Evolutionary conservation across 2,888 invertebrate species (phyloP).

Genomic region (Troides helena): DNA sequence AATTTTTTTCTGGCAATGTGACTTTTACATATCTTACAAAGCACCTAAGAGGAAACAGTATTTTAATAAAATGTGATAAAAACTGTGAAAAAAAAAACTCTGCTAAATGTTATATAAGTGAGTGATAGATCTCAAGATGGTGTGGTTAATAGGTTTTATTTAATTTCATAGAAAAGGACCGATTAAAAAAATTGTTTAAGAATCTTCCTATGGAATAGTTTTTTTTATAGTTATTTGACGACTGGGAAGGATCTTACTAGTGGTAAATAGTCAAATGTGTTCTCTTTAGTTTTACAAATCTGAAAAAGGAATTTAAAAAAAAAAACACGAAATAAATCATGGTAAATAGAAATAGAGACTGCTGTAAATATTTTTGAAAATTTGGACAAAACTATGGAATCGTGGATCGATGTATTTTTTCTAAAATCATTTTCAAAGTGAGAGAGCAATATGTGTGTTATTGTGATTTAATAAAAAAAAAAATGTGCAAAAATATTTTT

Average conservation of each 20-base stretch:
- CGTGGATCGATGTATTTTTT: conserved; percentile 50
- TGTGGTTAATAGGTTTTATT: conserved; percentile 62
- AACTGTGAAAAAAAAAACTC: conserved; percentile 61
- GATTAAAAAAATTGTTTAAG: conserved; percentile 42
- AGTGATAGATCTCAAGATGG: conserved; percentile 76
- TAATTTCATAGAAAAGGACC: conserved; percentile 63
- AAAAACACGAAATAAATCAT: conserved; percentile 35
- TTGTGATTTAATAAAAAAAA: conserved; percentile 36
- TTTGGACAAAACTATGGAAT: conserved; percentile 35
- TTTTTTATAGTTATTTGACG: conserved; percentile 24
- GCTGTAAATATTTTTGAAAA: conserved; percentile 48
- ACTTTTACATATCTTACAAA: conserved; percentile 44
- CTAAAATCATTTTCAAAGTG: conserved; percentile 48
- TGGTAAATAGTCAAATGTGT: conserved; percentile 56
- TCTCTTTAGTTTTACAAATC: conserved; percentile 38
- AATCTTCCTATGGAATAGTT: conserved; percentile 23
- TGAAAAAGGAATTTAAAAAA: conserved; percentile 28
- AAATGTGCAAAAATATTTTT: conserved; percentile 50
- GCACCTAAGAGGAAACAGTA: conserved; percentile 64
- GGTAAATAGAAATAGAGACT: conserved; percentile 41
- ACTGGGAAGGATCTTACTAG: conserved; percentile 30
- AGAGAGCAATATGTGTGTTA: conserved; percentile 44
- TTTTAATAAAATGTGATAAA: conserved; percentile 74
- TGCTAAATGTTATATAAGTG: conserved; percentile 56
- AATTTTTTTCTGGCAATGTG: conserved; percentile 39